A percentile compares a stretch with the other conserved stretches of the same genome.
phyloP scores from a whole-genome alignment of 2,797 vertebrate species.

The Myotis myotis region DNA sequence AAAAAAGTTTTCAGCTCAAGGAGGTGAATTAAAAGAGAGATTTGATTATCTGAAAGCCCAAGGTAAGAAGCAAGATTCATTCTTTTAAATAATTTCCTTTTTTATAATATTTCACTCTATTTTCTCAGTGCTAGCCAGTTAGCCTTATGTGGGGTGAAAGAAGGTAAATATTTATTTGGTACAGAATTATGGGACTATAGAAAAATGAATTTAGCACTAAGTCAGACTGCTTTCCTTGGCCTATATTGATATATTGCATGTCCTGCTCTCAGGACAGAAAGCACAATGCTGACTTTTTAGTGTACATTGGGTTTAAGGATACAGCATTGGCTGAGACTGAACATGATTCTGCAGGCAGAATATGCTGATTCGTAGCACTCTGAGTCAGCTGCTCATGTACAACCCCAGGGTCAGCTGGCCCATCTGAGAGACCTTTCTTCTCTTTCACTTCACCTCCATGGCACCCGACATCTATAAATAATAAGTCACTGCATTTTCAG shows the following conservation, averaged over 20 bases:
- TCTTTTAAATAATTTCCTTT: not conserved
- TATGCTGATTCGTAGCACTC: not conserved
- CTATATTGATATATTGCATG: not conserved
- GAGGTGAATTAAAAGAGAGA: constrained; percentile 17
- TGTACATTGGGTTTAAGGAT: not conserved
- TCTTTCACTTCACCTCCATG: not conserved
- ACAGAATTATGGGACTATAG: not conserved
- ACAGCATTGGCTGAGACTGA: not conserved
- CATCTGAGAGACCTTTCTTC: not conserved
- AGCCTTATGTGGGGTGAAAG: not conserved
- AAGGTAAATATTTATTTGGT: not conserved
- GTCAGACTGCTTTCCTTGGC: not conserved
- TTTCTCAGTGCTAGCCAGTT: not conserved
- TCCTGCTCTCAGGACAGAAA: not conserved
- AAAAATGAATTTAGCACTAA: not conserved
- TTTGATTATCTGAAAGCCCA: not conserved
- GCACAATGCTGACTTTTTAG: not conserved
- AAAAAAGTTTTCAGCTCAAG: not conserved
- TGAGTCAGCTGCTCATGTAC: not conserved
- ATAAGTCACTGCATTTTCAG: not conserved
- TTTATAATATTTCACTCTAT: not conserved
- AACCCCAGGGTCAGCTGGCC: too few species aligned
- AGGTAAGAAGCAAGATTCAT: not conserved
- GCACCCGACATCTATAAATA: not conserved
- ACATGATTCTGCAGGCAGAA: not conserved